phyloP scores from a whole-genome alignment of 2,888 invertebrate genomes.

The Lasioglossum malachurum region DNA sequence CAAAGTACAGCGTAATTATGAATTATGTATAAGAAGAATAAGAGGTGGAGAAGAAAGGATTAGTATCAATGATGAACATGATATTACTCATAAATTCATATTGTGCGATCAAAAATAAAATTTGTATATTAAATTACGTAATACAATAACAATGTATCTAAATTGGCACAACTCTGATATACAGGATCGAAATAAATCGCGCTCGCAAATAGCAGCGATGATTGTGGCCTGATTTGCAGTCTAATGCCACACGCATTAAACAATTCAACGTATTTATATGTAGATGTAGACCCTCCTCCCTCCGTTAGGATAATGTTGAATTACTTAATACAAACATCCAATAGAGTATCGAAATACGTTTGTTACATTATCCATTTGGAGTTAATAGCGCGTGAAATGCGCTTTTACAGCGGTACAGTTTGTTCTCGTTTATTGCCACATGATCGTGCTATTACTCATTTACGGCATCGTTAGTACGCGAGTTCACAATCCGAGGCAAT shows the following conservation, averaged over 20 bases:
- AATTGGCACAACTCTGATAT: no score
- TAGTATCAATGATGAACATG: no score
- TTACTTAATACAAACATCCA: background rate
- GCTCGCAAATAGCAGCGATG: background rate
- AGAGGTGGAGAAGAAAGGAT: no score
- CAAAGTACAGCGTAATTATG: no score
- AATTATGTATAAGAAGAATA: no score
- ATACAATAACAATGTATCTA: no score
- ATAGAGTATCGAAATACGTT: background rate
- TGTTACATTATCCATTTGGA: constrained; percentile 3
- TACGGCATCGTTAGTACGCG: constrained; percentile 13
- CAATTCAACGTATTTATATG: background rate
- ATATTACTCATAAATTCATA: no score
- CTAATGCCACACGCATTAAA: background rate
- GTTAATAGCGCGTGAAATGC: constrained; percentile 52
- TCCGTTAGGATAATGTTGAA: background rate
- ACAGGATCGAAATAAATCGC: background rate
- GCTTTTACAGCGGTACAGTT: constrained; percentile 39
- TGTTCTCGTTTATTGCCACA: constrained; percentile 44
- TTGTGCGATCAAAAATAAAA: no score
- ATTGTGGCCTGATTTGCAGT: background rate
- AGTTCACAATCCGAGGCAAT: constrained; percentile 34
- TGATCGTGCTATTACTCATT: constrained; percentile 41
- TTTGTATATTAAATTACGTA: no score
- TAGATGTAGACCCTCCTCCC: background rate